Percentiles rank a stretch among this genome's conserved stretches.
phyloP scores from a whole-genome alignment of 2,113 vertebrate species.

The Callopanchax toddi region DNA sequence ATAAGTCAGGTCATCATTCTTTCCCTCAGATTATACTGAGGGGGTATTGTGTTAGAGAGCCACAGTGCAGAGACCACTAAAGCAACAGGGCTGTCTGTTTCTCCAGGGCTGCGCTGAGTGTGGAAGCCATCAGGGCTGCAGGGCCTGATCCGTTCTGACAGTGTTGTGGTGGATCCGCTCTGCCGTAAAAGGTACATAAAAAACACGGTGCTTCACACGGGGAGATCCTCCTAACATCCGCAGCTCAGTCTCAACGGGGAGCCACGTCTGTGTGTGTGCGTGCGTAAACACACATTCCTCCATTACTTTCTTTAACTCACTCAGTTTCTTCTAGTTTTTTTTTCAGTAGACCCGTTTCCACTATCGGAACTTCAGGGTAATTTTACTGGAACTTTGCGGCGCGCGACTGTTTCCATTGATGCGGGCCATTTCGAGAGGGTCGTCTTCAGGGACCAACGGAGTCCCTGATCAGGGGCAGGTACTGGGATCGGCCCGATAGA shows the following conservation, averaged over 20 bases:
- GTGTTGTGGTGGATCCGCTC: slow-evolving; percentile 74
- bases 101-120: slow-evolving; percentile 45
- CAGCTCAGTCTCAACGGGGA: slow-evolving; percentile 29
- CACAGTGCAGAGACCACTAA: slow-evolving; percentile 52
- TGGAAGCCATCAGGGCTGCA: slow-evolving; percentile 58
- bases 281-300: too few relatives aligned
- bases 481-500: too few relatives aligned
- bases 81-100: slow-evolving; percentile 65
- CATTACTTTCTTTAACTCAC: too few relatives aligned
- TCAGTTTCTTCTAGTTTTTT: too few relatives aligned
- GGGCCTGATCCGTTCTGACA: slow-evolving; percentile 73
- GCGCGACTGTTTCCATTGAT: too few relatives aligned
- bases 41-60: slow-evolving; percentile 52
- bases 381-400: too few relatives aligned
- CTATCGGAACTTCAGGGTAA: too few relatives aligned
- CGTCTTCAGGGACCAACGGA: too few relatives aligned
- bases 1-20: slow-evolving; percentile 49
- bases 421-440: too few relatives aligned
- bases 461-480: too few relatives aligned
- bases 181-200: slow-evolving; percentile 66
- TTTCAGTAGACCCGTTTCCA: too few relatives aligned
- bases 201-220: slow-evolving; percentile 66
- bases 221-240: slow-evolving; percentile 42
- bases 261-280: background rate
- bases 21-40: slow-evolving; percentile 53